These are phyloP conservation scores for Torymus aiolomorphi DNA, from an alignment of 2,888 invertebrate genomes.

Conservation along the genomic window DNA sequence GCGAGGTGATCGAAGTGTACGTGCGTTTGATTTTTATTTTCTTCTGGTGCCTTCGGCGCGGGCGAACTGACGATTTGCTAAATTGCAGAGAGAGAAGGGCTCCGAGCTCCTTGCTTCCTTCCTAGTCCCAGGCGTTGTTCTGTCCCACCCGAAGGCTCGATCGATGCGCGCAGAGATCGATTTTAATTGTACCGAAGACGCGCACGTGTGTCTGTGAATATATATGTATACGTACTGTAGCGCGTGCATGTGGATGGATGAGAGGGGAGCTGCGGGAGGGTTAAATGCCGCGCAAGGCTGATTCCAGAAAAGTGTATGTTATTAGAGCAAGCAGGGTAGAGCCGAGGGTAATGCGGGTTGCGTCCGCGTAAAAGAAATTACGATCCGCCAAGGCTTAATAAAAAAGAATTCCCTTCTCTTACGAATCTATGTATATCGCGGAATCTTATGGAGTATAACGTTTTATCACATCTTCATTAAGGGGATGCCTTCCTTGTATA, in stretches of 20 bases:
- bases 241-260: no score
- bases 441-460: no score
- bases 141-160: background rate
- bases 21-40: background rate
- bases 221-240: no score
- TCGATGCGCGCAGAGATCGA: background rate
- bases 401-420: no score
- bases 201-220: no score
- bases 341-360: background rate
- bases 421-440: no score
- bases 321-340: slow-evolving; percentile 19
- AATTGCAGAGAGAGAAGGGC: slow-evolving; percentile 28
- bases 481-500: no score
- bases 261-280: background rate
- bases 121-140: no score
- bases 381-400: no score
- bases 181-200: slow-evolving; percentile 18
- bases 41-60: background rate
- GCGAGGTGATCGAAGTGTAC: slow-evolving; percentile 12
- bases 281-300: background rate
- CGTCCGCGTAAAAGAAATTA: no score
- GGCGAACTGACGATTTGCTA: slow-evolving; percentile 30
- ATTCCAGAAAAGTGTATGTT: slow-evolving; percentile 35
- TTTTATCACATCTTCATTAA: no score
- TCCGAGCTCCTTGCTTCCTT: background rate